These are phyloP conservation scores for Sebastes vulpes DNA, from an alignment of 2,797 vertebrate genomes.

Conservation along the genomic window DNA sequence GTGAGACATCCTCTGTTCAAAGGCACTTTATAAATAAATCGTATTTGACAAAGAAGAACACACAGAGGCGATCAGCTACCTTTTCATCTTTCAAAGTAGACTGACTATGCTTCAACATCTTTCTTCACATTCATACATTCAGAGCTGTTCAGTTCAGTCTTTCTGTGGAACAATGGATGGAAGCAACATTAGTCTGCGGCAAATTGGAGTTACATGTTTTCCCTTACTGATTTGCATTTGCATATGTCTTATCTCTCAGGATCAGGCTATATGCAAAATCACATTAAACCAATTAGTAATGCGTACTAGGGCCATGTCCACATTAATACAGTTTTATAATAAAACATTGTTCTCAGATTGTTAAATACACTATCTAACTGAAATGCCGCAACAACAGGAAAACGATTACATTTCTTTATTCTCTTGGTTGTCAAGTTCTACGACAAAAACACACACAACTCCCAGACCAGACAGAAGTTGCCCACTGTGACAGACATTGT, in stretches of 20 bases:
- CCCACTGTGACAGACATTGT: background rate
- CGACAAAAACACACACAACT: no score
- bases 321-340: background rate
- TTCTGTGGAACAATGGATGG: background rate
- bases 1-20: conserved; percentile 15
- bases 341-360: background rate
- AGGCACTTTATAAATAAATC: conserved; percentile 38
- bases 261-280: background rate
- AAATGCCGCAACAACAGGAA: background rate
- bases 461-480: no score
- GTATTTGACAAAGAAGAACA: background rate
- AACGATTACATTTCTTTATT: accelerated
- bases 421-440: background rate
- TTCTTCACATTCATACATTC: background rate
- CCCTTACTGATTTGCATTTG: background rate
- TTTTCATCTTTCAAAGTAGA: background rate
- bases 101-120: background rate
- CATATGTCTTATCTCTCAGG: background rate
- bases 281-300: background rate
- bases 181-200: background rate
- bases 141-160: background rate
- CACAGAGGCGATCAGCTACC: background rate
- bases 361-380: background rate
- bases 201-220: background rate
- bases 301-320: background rate